Base-by-base conservation (phyloP, 2,797 vertebrate genomes). In the Alauda arvensis region DNA sequence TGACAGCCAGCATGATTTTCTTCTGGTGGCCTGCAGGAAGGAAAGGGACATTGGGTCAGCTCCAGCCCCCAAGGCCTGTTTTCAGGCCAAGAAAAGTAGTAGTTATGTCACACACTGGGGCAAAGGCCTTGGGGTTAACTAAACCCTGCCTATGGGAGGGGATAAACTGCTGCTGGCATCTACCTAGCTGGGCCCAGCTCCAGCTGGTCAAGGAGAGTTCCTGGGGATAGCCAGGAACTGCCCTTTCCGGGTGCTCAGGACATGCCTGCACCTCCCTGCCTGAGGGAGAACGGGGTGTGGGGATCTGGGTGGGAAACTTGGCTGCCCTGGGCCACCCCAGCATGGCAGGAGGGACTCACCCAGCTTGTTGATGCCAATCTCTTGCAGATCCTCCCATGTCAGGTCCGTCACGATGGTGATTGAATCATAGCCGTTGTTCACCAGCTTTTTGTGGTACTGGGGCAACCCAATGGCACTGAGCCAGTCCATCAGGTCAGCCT, bases 381-480 rank as follows among this genome's bases (percentile, higher is more conserved):
- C 99, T 93, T 99, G 99, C 93, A 99, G 96, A 63, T 99, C 99
- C 91, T 99, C 99, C 99, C 99, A 99, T 0, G 98, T 99, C 93
- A 99, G 97, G 90, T 99, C 99, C 0, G 97, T 98, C 82, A 99
- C 98, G 23, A 99, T 99, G 95, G 86, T 98, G 95, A 99, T 98
- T 91, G 98, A 98, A 95, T 99, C 99, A 0, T 99, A 99, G 81
- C 99, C 99, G 0, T 99, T 99, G 89, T 98, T 98, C 1, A 98
- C 97, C 53, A 99, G 97, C 71, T 98, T 96, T 84, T 98, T 99
- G 93, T 99, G 98, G 95, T 99, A 98, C 94, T 98, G 98, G 3
- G 98, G 98, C 81, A 99, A 95, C 20, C 98, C 98, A 3, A 99
- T 98, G 19, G 98, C 97, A 62, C 98, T 98, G 71, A 99, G 96